Evolutionary conservation across 2,888 invertebrate species (phyloP).

Genomic region (Endomychus coccineus): DNA sequence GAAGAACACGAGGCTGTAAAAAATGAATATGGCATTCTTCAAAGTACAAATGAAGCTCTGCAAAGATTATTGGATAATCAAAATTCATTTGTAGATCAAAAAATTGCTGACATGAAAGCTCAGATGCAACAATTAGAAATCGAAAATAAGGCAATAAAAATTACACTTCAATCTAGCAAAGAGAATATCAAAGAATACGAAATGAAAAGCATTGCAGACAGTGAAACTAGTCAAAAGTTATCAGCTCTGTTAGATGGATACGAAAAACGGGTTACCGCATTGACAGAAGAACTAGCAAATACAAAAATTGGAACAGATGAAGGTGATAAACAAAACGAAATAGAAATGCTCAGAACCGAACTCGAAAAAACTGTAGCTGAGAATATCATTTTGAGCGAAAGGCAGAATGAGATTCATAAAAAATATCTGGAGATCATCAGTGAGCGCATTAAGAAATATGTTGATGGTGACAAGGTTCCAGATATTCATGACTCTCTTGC

Average conservation of each 20-base stretch:
- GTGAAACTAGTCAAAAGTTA: constrained; percentile 27
- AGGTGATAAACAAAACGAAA: constrained; percentile 28
- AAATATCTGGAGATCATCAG: too few species aligned
- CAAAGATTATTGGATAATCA: constrained; percentile 28
- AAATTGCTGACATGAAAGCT: constrained; percentile 22
- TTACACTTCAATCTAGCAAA: constrained; percentile 25
- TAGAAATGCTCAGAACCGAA: constrained; percentile 13
- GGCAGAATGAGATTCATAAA: too few species aligned
- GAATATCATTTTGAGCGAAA: too few species aligned
- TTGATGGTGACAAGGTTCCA: constrained; percentile 24
- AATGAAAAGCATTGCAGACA: constrained; percentile 22
- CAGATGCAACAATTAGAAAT: constrained; percentile 25
- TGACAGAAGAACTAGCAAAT: constrained; percentile 38
- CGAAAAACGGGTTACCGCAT: constrained; percentile 27
- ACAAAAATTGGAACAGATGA: constrained; percentile 29
- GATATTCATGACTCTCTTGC: constrained; percentile 20
- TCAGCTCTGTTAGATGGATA: constrained; percentile 28
- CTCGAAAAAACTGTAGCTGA: constrained; percentile 33
- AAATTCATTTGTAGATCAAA: constrained; percentile 32
- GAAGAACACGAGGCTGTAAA: background rate
- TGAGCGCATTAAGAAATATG: constrained; percentile 27
- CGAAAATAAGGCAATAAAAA: constrained; percentile 33
- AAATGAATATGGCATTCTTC: constrained; percentile 13
- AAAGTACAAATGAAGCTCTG: constrained; percentile 25
- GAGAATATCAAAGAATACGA: constrained; percentile 15